Evolutionary conservation across 1,140 invertebrate genomes (phyloP), one percentile per base, ranked within the genome.

Genomic region (Pachypsylla venusta): DNA sequence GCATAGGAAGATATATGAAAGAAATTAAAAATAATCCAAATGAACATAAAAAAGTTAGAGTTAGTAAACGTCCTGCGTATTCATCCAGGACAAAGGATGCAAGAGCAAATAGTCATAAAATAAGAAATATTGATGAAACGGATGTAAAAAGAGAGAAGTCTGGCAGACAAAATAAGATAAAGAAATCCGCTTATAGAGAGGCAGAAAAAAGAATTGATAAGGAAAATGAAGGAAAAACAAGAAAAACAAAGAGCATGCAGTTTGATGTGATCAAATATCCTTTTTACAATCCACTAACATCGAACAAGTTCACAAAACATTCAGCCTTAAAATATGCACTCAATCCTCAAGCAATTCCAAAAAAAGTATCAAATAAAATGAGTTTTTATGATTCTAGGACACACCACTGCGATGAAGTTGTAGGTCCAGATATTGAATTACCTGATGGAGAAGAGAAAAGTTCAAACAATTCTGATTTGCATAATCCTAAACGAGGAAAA

Each of bases 311-410:
- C 3, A 67, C 72, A 57, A 71, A 71, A 67, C 64, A 79, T 68
- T 81, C 79, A 4, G 77, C 79, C 0, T 61, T 81, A 22, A 66
- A 76, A 39, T 81, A 81, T 63, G 76, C 79, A 1, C 75, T 77
- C 69, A 75, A 79, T 70, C 65, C 78, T 0, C 68, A 65, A 54
- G 60, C 67, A 26, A 63, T 77, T 14, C 72, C 76, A 5, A 70
- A 65, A 30, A 78, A 77, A 65, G 71, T 75, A 3, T 67, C 72
- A 12, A 68, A 74, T 24, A 69, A 72, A 48, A 72, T 79, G 77
- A 68, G 78, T 70, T 81, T 82, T 68, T 82, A 82, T 63, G 75
- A 80, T 58, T 76, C 75, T 61, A 69, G 74, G n/a, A 71, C 74
- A 48, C 67, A 69, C 2, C 61, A 70, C 10, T 77, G 76, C 63